These are phyloP conservation scores for Tolmerus cingulatus DNA, from an alignment of 2,888 invertebrate genomes.

Conservation along the genomic window DNA sequence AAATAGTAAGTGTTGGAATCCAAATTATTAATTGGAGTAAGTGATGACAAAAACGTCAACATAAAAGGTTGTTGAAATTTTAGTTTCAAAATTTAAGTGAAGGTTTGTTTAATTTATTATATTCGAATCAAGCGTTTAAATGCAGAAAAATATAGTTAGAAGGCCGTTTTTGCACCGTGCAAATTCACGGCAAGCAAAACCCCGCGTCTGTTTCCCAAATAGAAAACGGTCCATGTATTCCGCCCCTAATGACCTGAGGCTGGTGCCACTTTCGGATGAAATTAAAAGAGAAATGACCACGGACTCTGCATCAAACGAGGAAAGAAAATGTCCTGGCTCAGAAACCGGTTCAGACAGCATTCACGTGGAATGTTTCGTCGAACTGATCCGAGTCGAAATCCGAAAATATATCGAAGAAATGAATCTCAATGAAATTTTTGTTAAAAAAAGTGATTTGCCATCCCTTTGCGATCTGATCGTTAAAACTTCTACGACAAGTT, in stretches of 20 bases:
- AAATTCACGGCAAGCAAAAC: background rate
- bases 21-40: background rate
- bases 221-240: background rate
- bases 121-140: too few species aligned
- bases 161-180: background rate
- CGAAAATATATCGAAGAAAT: background rate
- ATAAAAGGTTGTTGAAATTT: background rate
- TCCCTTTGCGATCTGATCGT: background rate
- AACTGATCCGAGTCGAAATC: background rate
- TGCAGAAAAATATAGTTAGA: background rate
- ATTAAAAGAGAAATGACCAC: background rate
- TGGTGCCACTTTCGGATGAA: background rate
- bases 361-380: background rate
- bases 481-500: background rate
- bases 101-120: too few species aligned
- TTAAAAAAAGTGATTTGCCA: background rate
- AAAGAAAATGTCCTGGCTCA: background rate
- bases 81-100: background rate
- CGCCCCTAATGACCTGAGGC: background rate
- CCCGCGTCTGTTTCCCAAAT: background rate
- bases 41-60: background rate
- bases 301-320: background rate
- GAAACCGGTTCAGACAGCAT: background rate
- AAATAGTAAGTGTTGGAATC: background rate
- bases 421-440: background rate